Conservation (phyloP, 92 coral and sea anemone genomes). For the Pocillopora grandis region DNA sequence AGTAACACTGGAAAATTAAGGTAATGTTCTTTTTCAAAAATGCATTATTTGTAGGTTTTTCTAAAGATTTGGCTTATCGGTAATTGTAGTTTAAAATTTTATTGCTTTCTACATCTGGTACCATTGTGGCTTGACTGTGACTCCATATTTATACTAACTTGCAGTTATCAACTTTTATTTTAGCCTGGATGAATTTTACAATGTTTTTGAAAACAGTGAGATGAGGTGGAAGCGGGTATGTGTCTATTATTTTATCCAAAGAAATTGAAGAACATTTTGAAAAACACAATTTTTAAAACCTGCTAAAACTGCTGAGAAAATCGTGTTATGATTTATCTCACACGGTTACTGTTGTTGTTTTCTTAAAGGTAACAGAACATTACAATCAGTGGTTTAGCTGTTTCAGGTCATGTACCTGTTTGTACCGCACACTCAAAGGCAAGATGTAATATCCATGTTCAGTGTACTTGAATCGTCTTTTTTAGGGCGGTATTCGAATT, state of each 20-base stretch:
- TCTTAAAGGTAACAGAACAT: conserved; percentile 52
- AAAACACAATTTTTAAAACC: background rate
- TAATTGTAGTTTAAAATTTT: too few species aligned
- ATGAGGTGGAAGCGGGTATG: conserved; percentile 86
- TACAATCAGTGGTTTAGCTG: conserved; percentile 73
- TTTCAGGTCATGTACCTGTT: conserved; percentile 45
- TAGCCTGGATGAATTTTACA: conserved; percentile 84
- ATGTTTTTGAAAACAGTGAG: conserved; percentile 78
- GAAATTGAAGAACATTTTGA: background rate
- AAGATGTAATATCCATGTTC: background rate
- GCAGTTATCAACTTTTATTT: background rate
- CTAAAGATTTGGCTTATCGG: too few species aligned
- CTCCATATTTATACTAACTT: background rate
- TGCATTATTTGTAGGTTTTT: too few species aligned
- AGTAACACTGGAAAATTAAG: conserved; percentile 54
- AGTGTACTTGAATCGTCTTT: too few species aligned
- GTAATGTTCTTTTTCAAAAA: conserved; percentile 31
- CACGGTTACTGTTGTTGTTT: background rate
- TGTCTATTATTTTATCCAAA: background rate
- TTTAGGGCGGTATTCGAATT: too few species aligned
- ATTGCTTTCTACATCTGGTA: too few species aligned
- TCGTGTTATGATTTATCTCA: background rate
- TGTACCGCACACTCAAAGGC: conserved; percentile 71
- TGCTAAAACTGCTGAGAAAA: background rate
- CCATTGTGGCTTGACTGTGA: too few species aligned